Base-by-base conservation (phyloP, 1,140 invertebrate species). In the Sycophaga agraensis region DNA sequence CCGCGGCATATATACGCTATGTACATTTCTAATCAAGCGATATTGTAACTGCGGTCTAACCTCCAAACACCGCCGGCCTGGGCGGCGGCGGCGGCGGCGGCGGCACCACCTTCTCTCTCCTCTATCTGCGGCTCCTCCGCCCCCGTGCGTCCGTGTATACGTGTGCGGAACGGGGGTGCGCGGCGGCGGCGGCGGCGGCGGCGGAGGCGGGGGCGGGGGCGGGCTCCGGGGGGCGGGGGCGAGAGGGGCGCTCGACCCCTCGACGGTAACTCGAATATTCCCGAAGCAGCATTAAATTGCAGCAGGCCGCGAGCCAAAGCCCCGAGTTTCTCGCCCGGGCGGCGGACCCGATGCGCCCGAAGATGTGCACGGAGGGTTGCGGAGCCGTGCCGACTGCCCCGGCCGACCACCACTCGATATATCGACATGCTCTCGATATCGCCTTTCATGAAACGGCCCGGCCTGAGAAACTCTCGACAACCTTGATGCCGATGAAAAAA, bases 1-100 rank as follows among this genome's bases (percentile, higher is more conserved):
- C 21, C n/a, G 28, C 45, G 66, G 67, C 67, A 66, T 75, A 76
- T 75, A 79, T 79, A 77, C 76, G 72, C 77, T 78, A 81, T 81
- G 79, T 81, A 81, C 79, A 81, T 81, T 81, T 81, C 79, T 81
- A 81, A 81, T 81, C 79, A 81, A 81, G 79, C 78, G 79, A 80
- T 81, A 81, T 80, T 81, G 79, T 81, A 81, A 81, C 79, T 81
- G 79, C 73, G 79, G 79, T 81, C 79, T 81, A 79, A 78, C 77
- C 73, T 77, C 75, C 75, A 76, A 76, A 77, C 75, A 77, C 73
- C 73, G 70, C 71, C 68, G 67, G 66, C 64, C 67, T 67, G 66
- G 35, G 4, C 35, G 39, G 50, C 50, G 19, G n/a, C n/a, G n/a
- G n/a, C n/a, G n/a, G n/a, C n/a, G n/a, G n/a, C n/a, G n/a, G 17